These are phyloP conservation scores for Tenthredo distinguenda DNA, from an alignment of 2,888 invertebrate species.

Conservation along the genomic window DNA sequence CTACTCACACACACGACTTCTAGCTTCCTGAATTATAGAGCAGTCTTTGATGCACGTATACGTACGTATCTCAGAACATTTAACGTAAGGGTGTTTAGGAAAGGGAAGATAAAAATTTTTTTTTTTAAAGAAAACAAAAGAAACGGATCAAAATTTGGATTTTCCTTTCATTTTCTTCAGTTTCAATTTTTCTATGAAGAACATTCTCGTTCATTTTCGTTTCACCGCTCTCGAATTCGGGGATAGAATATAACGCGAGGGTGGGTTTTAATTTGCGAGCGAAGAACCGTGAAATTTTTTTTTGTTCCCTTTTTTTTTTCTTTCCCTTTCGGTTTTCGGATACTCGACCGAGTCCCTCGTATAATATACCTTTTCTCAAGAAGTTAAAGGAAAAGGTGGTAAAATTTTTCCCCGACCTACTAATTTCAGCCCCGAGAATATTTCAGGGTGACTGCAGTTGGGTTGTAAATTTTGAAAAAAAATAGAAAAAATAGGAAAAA, in stretches of 20 bases:
- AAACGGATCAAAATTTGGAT: background rate
- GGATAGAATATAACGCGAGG: background rate
- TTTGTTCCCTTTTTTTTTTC: background rate
- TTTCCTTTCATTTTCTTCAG: background rate
- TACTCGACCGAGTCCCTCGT: background rate
- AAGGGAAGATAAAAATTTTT: background rate
- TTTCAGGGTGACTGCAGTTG: conserved; percentile 22
- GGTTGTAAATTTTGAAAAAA: conserved; percentile 27
- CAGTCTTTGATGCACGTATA: conserved; percentile 19
- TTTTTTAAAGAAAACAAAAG: background rate
- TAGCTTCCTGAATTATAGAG: conserved; percentile 45
- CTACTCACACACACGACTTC: background rate
- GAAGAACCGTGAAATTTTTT: conserved; percentile 33
- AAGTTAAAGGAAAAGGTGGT: background rate
- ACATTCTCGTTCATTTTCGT: background rate
- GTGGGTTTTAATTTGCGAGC: conserved; percentile 21
- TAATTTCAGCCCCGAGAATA: background rate
- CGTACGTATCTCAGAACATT: background rate
- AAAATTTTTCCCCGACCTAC: background rate
- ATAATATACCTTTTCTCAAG: background rate
- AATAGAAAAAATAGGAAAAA: background rate
- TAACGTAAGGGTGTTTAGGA: background rate
- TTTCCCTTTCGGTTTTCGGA: background rate
- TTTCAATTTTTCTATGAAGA: background rate
- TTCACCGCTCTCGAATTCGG: background rate